Evolutionary conservation across 2,113 vertebrate genomes (phyloP).

Genomic region (Pygoscelis antarcticus): DNA sequence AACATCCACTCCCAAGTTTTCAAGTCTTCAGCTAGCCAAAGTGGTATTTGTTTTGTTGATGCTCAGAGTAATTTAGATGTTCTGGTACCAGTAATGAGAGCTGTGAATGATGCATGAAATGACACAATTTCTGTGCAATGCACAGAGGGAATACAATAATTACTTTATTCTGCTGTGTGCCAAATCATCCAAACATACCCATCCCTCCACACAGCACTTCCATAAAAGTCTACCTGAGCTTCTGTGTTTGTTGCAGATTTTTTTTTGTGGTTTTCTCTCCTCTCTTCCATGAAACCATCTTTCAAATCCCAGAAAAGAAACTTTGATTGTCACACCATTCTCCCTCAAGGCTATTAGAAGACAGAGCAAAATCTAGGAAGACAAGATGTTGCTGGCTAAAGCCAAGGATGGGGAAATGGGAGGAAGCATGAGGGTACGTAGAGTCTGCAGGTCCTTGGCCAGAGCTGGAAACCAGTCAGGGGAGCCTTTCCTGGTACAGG

Average conservation of each 20-base stretch:
- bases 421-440: accelerated
- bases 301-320: not conserved
- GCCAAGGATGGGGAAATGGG: not conserved
- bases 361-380: not conserved
- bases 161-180: not conserved
- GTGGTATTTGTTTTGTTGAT: not conserved
- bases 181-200: not conserved
- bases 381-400: not conserved
- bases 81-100: conserved; percentile 7
- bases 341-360: not conserved
- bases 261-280: not conserved
- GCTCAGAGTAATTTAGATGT: not conserved
- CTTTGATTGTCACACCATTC: not conserved
- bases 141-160: conserved; percentile 35
- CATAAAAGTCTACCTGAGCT: not conserved
- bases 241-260: not conserved
- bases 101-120: conserved; percentile 60
- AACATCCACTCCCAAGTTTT: not conserved
- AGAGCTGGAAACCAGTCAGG: not conserved
- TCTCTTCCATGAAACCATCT: not conserved
- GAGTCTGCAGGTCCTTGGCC: not conserved
- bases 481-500: not conserved
- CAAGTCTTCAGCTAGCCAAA: not conserved
- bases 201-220: not conserved
- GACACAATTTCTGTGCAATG: conserved; percentile 17